Base-by-base conservation (phyloP, 1,140 invertebrate species). In the Drosophila auraria region DNA sequence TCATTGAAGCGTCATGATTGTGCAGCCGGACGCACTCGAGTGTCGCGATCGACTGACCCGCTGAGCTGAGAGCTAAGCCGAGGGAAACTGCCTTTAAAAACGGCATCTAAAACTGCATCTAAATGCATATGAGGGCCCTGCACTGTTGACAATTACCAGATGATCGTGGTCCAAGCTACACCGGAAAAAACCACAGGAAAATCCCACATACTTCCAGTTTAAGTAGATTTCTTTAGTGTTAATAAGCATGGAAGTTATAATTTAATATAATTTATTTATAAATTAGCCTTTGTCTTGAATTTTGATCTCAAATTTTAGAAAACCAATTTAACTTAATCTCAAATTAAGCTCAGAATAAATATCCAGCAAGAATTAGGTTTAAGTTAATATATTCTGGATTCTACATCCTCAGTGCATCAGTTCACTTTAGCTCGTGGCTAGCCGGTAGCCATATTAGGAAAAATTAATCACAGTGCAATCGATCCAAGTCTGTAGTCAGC, bases 41-140 rank as follows among this genome's bases (percentile, higher is more conserved):
- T 53, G 30, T 15, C 38, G 70, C 70, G 57, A 73, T 73, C 70
- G 70, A 73, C 70, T 73, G 69, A 49, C 20, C n/a, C 38, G 45
- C 1, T 30, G n/a, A 14, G 49, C 68, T 44, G 6, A 65, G 42
- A 25, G 38, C n/a, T 7, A 1, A 25, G 12, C 8, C 57, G 57
- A 33, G 62, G 63, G 45, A 14, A 44, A 42, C 25, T 60, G 62
- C 62, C 15, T 56, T 57, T 40, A 40, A 40, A 33, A 33, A 17
- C 57, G 5, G 15, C 50, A 27, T 44, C 36, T 38, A 38, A 14
- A 25, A n/a, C 59, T 51, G 6, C 4, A 12, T 38, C 11, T 38
- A 14, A 38, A 25, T 20, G 30, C 60, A 56, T 25, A 58, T 25
- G 56, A 7, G 56, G 36, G 56, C 56, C 56, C 56, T 58, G 47